phyloP scores from a whole-genome alignment of 1,140 invertebrate species.

The Zaprionus nigranus region DNA sequence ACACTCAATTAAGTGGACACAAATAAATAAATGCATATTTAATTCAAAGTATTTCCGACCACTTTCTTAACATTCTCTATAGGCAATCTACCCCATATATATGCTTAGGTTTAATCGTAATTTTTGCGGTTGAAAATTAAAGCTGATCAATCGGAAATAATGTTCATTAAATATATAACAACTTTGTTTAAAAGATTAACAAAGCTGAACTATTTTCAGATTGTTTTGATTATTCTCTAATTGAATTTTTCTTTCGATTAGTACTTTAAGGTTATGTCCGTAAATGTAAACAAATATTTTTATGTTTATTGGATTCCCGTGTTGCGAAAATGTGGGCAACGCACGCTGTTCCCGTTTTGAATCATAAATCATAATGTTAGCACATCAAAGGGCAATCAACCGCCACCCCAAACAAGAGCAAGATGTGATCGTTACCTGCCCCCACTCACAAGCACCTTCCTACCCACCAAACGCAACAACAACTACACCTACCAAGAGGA shows the following conservation, averaged over 20 bases:
- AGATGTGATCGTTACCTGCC: slow-evolving; percentile 10
- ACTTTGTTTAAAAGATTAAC: slow-evolving; percentile 4
- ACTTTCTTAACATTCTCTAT: background rate
- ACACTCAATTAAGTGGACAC: background rate
- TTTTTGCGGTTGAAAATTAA: background rate
- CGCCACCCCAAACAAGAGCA: slow-evolving; percentile 10
- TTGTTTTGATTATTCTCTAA: slow-evolving; percentile 6
- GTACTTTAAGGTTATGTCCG: slow-evolving; percentile 21
- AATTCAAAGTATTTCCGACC: background rate
- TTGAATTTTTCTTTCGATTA: slow-evolving; percentile 5
- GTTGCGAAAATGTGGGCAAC: slow-evolving; percentile 8
- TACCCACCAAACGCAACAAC: background rate
- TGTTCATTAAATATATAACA: background rate
- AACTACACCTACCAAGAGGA: slow-evolving; percentile 6
- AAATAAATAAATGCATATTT: background rate
- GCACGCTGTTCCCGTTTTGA: slow-evolving; percentile 10
- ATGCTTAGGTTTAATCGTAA: background rate
- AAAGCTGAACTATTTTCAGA: background rate
- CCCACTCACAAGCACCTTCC: slow-evolving; percentile 17
- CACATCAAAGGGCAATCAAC: slow-evolving; percentile 43
- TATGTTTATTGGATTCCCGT: slow-evolving; percentile 37
- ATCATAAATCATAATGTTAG: slow-evolving; percentile 62
- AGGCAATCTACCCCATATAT: background rate
- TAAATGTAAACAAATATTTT: slow-evolving; percentile 50
- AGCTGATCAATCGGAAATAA: background rate